Conservation (phyloP, 2,113 vertebrate species). For the Antigone vipio region DNA sequence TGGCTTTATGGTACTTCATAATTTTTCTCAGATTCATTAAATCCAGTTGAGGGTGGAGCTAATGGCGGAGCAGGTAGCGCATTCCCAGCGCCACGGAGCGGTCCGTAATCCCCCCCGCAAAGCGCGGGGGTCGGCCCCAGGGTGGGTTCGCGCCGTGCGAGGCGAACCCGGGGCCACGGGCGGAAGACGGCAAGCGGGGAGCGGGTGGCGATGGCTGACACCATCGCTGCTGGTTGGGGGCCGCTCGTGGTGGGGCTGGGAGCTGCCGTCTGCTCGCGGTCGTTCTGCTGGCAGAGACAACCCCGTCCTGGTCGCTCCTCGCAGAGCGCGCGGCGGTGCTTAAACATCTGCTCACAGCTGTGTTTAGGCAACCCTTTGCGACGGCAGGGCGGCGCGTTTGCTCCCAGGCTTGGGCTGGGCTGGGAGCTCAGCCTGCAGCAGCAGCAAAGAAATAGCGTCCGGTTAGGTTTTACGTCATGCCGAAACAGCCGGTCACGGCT, state of each 20-base stretch:
- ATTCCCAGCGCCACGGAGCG: background rate
- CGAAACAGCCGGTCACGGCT: background rate
- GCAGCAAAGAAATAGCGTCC: background rate
- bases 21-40: conserved; percentile 75
- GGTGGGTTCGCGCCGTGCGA: accelerated
- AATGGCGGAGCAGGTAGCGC: background rate
- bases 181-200: background rate
- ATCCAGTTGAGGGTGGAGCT: conserved; percentile 64
- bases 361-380: background rate
- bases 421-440: background rate
- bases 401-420: background rate
- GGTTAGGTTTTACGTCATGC: background rate
- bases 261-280: background rate
- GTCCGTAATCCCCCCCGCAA: background rate
- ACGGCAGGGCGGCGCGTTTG: background rate
- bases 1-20: conserved; percentile 77
- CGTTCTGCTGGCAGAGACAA: background rate
- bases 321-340: background rate
- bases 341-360: too few relatives aligned
- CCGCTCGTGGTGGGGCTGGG: background rate
- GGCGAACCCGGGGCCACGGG: background rate
- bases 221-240: background rate
- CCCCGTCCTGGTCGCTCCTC: background rate
- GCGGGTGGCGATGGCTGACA: background rate
- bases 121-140: accelerated